Conservation (phyloP, 2,113 vertebrate species). For the Rhabdomys dilectus region DNA sequence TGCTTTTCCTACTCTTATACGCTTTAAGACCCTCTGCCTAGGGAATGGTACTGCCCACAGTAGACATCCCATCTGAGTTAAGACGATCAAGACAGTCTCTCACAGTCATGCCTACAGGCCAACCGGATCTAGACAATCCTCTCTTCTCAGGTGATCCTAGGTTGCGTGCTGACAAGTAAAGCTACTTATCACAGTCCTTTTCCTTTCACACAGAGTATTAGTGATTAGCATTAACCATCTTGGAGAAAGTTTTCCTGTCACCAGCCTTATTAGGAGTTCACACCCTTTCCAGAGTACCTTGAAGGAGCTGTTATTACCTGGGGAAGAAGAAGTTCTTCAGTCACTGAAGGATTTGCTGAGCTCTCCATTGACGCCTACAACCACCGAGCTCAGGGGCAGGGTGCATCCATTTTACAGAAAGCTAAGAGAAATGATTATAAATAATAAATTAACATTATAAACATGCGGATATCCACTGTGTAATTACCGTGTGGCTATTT, state of each 20-base stretch:
- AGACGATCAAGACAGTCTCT: neutral
- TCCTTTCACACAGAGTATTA: neutral
- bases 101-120: neutral
- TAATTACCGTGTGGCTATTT: neutral
- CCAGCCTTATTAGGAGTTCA: neutral
- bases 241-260: neutral
- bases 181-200: neutral
- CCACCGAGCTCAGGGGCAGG: neutral
- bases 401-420: neutral
- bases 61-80: neutral
- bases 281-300: neutral
- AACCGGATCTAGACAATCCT: neutral
- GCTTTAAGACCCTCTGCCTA: neutral
- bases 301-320: neutral
- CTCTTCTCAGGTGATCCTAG: no score
- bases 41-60: neutral
- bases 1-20: no score
- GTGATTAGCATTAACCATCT: neutral
- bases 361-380: neutral
- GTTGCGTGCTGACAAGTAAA: neutral
- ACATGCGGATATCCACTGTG: neutral
- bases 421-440: neutral
- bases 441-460: neutral
- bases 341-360: no score
- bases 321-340: neutral